Percentiles rank a stretch among this genome's conserved stretches.
phyloP scores from a whole-genome alignment of 2,113 vertebrate species.

The Salvelinus namaycush region DNA sequence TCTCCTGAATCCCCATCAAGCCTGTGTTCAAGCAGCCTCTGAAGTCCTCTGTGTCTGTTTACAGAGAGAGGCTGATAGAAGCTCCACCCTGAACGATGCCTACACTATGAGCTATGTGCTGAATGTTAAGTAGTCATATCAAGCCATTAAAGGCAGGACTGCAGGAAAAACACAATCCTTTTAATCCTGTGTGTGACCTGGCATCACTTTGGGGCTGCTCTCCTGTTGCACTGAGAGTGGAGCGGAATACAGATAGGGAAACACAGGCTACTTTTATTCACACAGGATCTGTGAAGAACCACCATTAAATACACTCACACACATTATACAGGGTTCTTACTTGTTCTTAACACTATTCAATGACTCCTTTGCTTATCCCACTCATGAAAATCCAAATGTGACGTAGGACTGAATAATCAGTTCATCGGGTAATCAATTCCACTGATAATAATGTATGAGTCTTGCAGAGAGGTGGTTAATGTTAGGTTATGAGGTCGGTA shows the following conservation, averaged over 20 bases:
- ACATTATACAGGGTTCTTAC: slow-evolving; percentile 51
- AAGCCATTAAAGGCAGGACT: slow-evolving; percentile 78
- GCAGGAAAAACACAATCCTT: slow-evolving; percentile 78
- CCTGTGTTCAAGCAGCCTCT: slow-evolving; percentile 68
- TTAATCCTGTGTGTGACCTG: slow-evolving; percentile 79
- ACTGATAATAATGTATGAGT: slow-evolving; percentile 53
- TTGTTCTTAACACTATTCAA: slow-evolving; percentile 29
- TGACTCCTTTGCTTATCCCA: slow-evolving; percentile 11
- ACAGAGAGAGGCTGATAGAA: slow-evolving; percentile 71
- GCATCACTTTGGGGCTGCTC: slow-evolving; percentile 77
- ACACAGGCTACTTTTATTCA: slow-evolving; percentile 63
- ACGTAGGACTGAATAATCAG: slow-evolving; percentile 15
- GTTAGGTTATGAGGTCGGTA: slow-evolving; percentile 73
- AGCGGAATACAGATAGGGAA: slow-evolving; percentile 72
- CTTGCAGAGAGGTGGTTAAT: slow-evolving; percentile 61
- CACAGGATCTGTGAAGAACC: slow-evolving; percentile 62
- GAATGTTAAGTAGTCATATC: slow-evolving; percentile 78
- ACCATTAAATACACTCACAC: slow-evolving; percentile 58
- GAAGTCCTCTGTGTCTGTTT: slow-evolving; percentile 71
- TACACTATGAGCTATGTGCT: slow-evolving; percentile 66
- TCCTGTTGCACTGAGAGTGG: slow-evolving; percentile 73
- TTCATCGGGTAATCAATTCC: slow-evolving; percentile 53
- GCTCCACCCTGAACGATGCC: slow-evolving; percentile 77
- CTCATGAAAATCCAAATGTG: slow-evolving; percentile 45
- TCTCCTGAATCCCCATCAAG: slow-evolving; percentile 72